Conservation (phyloP, 2,888 invertebrate species). For the Tetheella fluctuosa region DNA sequence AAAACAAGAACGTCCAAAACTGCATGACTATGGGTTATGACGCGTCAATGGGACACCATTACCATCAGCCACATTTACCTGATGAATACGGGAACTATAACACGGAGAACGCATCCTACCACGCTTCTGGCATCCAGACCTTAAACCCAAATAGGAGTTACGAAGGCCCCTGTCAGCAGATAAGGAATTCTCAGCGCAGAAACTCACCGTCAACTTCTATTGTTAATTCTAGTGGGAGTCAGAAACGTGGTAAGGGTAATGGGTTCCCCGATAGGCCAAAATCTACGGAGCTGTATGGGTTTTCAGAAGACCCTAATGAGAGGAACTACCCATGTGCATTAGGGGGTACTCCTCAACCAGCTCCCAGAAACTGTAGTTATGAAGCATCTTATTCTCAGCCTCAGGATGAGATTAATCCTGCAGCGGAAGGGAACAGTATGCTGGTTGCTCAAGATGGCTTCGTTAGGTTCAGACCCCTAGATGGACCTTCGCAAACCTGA, state of each 20-base stretch:
- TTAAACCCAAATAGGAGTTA: constrained; percentile 82
- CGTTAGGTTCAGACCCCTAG: constrained; percentile 91
- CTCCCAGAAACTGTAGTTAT: constrained; percentile 75
- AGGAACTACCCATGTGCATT: constrained; percentile 73
- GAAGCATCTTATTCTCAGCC: constrained; percentile 83
- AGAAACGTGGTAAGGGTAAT: constrained; percentile 78
- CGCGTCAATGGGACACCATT: constrained; percentile 75
- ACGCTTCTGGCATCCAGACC: constrained; percentile 80
- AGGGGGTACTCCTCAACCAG: constrained; percentile 78
- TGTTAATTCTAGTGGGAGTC: constrained; percentile 78
- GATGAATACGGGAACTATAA: constrained; percentile 79
- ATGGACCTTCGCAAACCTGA: constrained; percentile 78
- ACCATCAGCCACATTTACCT: constrained; percentile 81
- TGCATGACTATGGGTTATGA: constrained; percentile 86
- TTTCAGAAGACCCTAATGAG: constrained; percentile 76
- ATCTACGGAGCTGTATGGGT: constrained; percentile 85
- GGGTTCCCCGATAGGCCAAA: constrained; percentile 86
- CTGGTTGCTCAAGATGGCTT: constrained; percentile 96
- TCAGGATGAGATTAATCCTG: constrained; percentile 77
- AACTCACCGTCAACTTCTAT: constrained; percentile 76
- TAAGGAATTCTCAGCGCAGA: constrained; percentile 73
- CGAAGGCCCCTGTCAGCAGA: constrained; percentile 64
- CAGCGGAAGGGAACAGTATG: constrained; percentile 88
- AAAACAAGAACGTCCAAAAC: constrained; percentile 81
- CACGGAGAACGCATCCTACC: constrained; percentile 79